Conservation (phyloP, 2,797 vertebrate species). For the Moxostoma hubbsi region DNA sequence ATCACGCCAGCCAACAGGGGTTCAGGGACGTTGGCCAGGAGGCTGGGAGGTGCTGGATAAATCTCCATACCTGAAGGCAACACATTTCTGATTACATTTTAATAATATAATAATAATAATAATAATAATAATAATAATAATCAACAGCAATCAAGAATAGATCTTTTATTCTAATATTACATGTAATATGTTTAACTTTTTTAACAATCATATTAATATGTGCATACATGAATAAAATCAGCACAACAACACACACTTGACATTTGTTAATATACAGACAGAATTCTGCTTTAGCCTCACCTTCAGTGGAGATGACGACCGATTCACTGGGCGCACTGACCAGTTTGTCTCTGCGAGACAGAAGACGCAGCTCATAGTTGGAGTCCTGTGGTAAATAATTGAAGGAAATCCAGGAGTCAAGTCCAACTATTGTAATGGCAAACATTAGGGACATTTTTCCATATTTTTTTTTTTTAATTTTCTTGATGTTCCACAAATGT, state of each 20-base stretch:
- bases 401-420: background rate
- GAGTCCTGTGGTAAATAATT: constrained; percentile 78
- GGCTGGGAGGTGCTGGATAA: constrained; percentile 85
- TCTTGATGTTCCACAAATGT: background rate
- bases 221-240: background rate
- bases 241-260: background rate
- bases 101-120: too few species aligned
- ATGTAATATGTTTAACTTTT: too few species aligned
- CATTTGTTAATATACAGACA: background rate
- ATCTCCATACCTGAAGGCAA: constrained; percentile 86
- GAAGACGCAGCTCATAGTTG: constrained; percentile 88
- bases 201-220: background rate
- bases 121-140: too few species aligned
- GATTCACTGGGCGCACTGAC: constrained; percentile 90
- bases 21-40: constrained; percentile 85
- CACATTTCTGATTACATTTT: too few species aligned
- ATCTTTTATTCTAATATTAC: too few species aligned
- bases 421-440: too few species aligned
- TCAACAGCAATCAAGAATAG: too few species aligned
- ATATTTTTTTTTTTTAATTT: background rate
- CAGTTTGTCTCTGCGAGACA: constrained; percentile 84
- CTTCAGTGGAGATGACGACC: constrained; percentile 87
- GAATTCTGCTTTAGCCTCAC: constrained; percentile 68
- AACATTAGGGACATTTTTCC: background rate
- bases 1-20: constrained; percentile 90